Evolutionary conservation across 2,797 vertebrate genomes (phyloP), one percentile per base, ranked within the genome.

Genomic region (Crypturellus tataupa): DNA sequence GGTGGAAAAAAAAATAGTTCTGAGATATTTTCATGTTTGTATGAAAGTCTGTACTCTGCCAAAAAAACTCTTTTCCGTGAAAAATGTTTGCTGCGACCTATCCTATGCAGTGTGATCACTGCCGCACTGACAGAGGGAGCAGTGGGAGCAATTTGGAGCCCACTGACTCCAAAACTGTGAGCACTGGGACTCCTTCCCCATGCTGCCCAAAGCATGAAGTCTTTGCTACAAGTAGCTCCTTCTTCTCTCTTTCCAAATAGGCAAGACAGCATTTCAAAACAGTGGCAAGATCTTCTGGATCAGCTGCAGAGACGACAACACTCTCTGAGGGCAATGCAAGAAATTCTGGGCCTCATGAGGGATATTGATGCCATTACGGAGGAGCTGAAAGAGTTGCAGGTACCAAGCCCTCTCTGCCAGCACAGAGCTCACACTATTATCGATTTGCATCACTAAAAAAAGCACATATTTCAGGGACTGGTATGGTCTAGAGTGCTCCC

Each of bases 361-460:
- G 98, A 98, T 80, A 95, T 97, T 0, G 98, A 99, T 72, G 97
- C 98, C 12, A 91, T 98, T 70, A 98, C 95, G 1, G 97, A 98
- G 83, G 98, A 99, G 42, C 97, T 99, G 63, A 98, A 96, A 80
- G 98, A 98, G n/a, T 96, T 99, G 55, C 98, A 99, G 98, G 99
- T 99, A 94, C 64, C 56, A 49, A 78, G 7, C 23, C 29, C 14
- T 69, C 49, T 69, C 29, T 20, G 15, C 20, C 1, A 4, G n/a
- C 51, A 60, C 29, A 37, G 35, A 56, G 3, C 15, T 93, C 73
- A 27, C 29, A 13, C 25, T 31, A 56, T 51, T 53, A 46, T 44
- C 25, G 17, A 1, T 42, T 5, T 35, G 9, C 15, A 8, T 42
- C 24, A 37, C 12, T 53, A 8, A 51, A 69, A 33, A 53, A 3